Base-by-base conservation (phyloP, 2,113 vertebrate genomes). In the Coracopsis vasa region DNA sequence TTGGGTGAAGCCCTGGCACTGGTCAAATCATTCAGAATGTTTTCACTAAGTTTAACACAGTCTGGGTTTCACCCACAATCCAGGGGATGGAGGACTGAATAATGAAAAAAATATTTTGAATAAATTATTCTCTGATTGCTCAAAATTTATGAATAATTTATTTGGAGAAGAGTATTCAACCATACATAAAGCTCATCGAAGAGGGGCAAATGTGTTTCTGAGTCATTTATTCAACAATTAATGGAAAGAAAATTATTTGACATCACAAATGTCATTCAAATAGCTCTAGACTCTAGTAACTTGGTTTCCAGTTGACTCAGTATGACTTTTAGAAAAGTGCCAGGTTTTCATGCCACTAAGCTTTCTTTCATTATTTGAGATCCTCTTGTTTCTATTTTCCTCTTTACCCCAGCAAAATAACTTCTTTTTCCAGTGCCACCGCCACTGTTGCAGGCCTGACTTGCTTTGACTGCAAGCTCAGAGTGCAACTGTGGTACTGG, bases 151-250 rank as follows among this genome's bases (percentile, higher is more conserved):
- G 84, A 96, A 96, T 93, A 77, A 96, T 96, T 66, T 95, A 94
- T 95, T 90, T 80, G 42, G 39, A 88, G 84, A 80, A 88, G 60
- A 80, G 75, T 80, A 92, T 96, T 95, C 82, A 95, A 45, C 62
- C 67, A 88, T 88, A 95, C 33, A 80, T 62, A 88, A 93, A 92
- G 58, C 81, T 96, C 2, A 3, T 90, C 79, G 90, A 95, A 95
- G 74, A 93, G 75, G 60, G 79, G 50, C 58, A 96, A 95, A 90
- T 71, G 62, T 93, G 87, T 71, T 96, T 94, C 89, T 91, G 70
- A 95, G 84, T 87, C 73, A 96, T 91, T 93, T 97, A 96, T 90
- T 94, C 90, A 94, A 86, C 90, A 96, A 90, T 88, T 95, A 88
- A 92, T 70, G 67, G 83, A 25, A 92, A 86, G 60, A 88, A 94